Evolutionary conservation across 1,140 invertebrate genomes (phyloP), one percentile per base, ranked within the genome.

Genomic region (Apocrypta bakeri): DNA sequence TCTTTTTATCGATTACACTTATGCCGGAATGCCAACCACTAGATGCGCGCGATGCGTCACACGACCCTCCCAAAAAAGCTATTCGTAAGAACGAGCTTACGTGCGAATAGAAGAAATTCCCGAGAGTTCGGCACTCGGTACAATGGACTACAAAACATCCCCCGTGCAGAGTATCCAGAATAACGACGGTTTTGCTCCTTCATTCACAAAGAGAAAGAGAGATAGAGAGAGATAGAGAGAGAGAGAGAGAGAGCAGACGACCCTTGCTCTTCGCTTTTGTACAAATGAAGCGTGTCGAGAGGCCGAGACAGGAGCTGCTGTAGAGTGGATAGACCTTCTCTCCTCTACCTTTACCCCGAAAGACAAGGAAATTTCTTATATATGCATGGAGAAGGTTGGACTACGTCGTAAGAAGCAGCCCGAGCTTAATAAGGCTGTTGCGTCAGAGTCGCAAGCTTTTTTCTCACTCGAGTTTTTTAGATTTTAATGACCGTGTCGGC

Each of bases 251-350:
- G 42, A 48, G 42, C 48, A 21, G 48, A 3, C 48, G 48, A 56
- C 48, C 21, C 48, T 21, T 56, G 21, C 37, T 11, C 37, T 72
- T 25, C n/a, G 7, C 29, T n/a, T 72, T 72, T 24, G 71, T 72
- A 72, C 71, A 72, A 72, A 72, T 72, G 71, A 42, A 72, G 71
- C 71, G 71, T 72, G 71, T 72, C 71, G 71, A 72, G 71, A 72
- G 71, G 21, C 63, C 11, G 24, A 29, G 24, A 29, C 24, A 66
- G 63, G 63, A 66, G 63, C 63, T 9, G 21, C 48, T 29, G 24
- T 66, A 29, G 27, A 66, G 63, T 25, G 27, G 63, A 27, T 66
- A 25, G 63, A n/a, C n/a, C n/a, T n/a, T n/a, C n/a, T n/a, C n/a
- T n/a, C n/a, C n/a, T n/a, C n/a, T n/a, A n/a, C n/a, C 27, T 66